A percentile compares a stretch with the other conserved stretches of the same genome.
These are phyloP conservation scores for Thunnus albacares DNA, from an alignment of 2,797 vertebrate species.

Conservation along the genomic window DNA sequence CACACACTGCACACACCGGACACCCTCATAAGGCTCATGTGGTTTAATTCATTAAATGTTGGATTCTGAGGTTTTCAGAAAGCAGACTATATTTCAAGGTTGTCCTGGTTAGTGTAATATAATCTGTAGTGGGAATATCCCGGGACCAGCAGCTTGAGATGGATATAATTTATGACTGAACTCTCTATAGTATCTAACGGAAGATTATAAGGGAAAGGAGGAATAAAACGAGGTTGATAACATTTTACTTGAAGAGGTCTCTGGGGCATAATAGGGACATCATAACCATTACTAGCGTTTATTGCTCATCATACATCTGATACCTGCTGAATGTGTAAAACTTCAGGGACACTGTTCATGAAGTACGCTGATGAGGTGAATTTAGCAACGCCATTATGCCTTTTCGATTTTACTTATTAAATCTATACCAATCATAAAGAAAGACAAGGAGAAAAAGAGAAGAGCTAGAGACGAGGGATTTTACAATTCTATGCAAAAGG, in stretches of 20 bases:
- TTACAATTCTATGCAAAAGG: background rate
- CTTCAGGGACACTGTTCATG: slow-evolving; percentile 20
- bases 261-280: slow-evolving; percentile 23
- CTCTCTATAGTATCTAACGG: background rate
- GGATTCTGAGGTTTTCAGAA: slow-evolving; percentile 30
- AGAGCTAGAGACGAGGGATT: background rate
- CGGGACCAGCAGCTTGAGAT: background rate
- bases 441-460: background rate
- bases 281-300: slow-evolving; percentile 32
- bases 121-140: slow-evolving; percentile 33
- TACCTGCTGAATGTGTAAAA: slow-evolving; percentile 49
- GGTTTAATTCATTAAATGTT: slow-evolving; percentile 58
- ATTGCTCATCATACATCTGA: slow-evolving; percentile 33
- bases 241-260: slow-evolving; percentile 48
- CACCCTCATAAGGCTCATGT: slow-evolving; percentile 21
- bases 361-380: slow-evolving; percentile 1
- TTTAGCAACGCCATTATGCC: background rate
- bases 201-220: slow-evolving; percentile 9
- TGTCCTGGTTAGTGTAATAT: slow-evolving; percentile 43
- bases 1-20: background rate
- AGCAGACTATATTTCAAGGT: slow-evolving; percentile 53
- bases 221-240: slow-evolving; percentile 32
- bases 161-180: slow-evolving; percentile 31
- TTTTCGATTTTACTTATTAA: slow-evolving; percentile 9
- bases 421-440: background rate